Conservation (phyloP, 2,797 vertebrate species). For the Sciurus vulgaris region DNA sequence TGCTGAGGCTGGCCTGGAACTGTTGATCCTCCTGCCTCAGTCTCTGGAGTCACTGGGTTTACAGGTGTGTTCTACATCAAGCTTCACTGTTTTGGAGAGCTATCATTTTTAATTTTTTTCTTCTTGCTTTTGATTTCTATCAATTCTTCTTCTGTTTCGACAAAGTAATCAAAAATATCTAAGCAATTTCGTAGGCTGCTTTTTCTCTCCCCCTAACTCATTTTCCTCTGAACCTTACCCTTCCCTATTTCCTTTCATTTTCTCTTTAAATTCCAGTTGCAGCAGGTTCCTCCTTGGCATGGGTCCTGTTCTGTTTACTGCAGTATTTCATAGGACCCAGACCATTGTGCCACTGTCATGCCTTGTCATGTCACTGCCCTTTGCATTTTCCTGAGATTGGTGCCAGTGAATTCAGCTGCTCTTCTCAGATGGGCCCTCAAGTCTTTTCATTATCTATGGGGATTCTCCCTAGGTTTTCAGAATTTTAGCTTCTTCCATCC, state of each 20-base stretch:
- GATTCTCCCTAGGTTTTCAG: not conserved
- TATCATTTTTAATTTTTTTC: not conserved
- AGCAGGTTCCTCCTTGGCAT: not conserved
- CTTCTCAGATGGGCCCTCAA: not conserved
- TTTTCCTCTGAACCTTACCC: not conserved
- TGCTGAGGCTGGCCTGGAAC: too few species aligned
- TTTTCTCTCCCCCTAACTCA: not conserved
- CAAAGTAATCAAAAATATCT: not conserved
- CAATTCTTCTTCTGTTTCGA: not conserved
- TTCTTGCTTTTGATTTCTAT: not conserved
- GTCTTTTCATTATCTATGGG: not conserved
- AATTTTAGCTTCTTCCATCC: not conserved
- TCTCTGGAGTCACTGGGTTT: too few species aligned
- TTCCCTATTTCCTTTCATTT: not conserved
- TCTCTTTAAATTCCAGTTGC: not conserved
- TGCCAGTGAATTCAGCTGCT: not conserved
- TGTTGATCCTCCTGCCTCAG: too few species aligned
- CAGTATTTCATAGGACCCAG: not conserved
- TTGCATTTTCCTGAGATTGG: not conserved
- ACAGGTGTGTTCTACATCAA: not conserved
- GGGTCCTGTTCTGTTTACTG: not conserved
- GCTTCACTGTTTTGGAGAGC: not conserved
- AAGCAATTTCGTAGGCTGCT: not conserved
- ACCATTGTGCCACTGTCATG: too few species aligned
- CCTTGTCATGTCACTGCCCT: not conserved